Evolutionary conservation across 2,888 invertebrate genomes (phyloP), one percentile per base, ranked within the genome.

Genomic region (Auanema freiburgensis): DNA sequence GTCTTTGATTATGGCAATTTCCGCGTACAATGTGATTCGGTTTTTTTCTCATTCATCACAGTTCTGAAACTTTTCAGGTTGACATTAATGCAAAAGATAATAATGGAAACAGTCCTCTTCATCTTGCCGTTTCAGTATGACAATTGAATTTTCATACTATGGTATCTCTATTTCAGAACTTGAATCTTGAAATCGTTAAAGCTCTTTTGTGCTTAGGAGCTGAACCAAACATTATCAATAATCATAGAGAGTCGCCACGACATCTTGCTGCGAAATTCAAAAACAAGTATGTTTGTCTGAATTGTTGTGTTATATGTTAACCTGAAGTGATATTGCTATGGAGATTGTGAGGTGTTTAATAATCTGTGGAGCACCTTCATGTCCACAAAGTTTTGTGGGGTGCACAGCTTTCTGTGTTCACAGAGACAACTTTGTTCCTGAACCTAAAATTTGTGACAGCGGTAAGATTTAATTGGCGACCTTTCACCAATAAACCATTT

Each of bases 191-290:
- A 41, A 67, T 86, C 51, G 84, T 85, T 6, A 72, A 84, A 56
- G 76, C 83, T 23, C 79, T 85, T 65, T 78, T 86, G 33, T 85
- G 85, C 59, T 84, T 87, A 74, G 86, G 86, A 33, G 84, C 85
- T 11, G 81, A 86, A 67, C 82, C 86, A 5, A 85, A 86, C 69
- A 64, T 77, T 11, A 63, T 63, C 40, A 86, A 86, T 69, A 66
- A 66, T 10, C 74, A 79, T 44, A 79, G 79, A 4, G 83, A 84
- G 40, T 83, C 84, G n/a, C 81, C 86, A 1, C 73, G 86, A 57
- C 87, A 87, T 76, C 55, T 85, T 53, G 85, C 85, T 5, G 79
- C 82, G 4, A 74, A 76, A 51, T 51, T 78, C 11, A 69, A 76
- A n/a, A 76, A 79, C 33, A 54, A 67, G 80, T 81, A 55, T 57